These are phyloP conservation scores for Sebastes melanostomus DNA, from an alignment of 2,797 vertebrate genomes.

Conservation along the genomic window DNA sequence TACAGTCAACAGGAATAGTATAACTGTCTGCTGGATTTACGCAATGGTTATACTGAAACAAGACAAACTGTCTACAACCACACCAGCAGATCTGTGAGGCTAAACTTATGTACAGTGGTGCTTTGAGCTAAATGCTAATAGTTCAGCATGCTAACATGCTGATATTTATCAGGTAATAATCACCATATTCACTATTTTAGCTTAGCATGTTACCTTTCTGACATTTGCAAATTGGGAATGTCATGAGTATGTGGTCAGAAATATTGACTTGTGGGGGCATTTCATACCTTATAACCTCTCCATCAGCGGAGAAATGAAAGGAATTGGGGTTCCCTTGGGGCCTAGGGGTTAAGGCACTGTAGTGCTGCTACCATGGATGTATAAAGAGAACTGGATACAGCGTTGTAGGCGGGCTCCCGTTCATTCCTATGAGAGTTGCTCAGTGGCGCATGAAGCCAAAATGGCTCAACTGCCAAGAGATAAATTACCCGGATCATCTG, in stretches of 20 bases:
- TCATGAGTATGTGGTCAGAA: neutral
- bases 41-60: neutral
- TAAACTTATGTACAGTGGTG: neutral
- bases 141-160: neutral
- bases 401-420: too few species aligned
- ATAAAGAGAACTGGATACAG: too few species aligned
- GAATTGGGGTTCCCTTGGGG: neutral
- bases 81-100: neutral
- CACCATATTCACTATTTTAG: neutral
- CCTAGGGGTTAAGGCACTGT: neutral
- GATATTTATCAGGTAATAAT: neutral
- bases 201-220: neutral
- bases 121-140: neutral
- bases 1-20: constrained; percentile 35
- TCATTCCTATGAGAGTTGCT: too few species aligned
- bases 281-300: neutral
- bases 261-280: too few species aligned
- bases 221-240: neutral
- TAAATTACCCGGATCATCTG: too few species aligned
- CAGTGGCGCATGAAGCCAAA: too few species aligned
- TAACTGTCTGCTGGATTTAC: neutral
- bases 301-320: neutral
- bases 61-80: neutral
- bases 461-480: too few species aligned
- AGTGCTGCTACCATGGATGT: too few species aligned